Conservation (phyloP, 1,140 invertebrate species). For the Cephus cinctus region DNA sequence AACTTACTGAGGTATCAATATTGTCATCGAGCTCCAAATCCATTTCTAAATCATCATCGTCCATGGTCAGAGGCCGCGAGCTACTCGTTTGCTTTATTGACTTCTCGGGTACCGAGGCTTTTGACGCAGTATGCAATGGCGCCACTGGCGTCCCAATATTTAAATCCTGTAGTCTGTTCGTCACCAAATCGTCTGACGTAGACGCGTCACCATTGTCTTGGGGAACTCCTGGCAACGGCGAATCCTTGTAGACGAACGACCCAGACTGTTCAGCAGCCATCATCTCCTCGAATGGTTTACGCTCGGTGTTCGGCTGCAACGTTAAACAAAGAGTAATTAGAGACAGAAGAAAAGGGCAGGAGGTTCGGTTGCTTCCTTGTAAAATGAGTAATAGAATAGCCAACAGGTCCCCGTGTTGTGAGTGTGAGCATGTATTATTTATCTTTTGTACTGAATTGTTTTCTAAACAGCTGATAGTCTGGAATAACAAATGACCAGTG, state of each 20-base stretch:
- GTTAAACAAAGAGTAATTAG: slow-evolving; percentile 22
- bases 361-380: no score
- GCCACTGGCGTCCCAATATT: slow-evolving; percentile 24
- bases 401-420: no score
- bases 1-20: slow-evolving; percentile 64
- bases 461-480: no score
- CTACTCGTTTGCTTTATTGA: slow-evolving; percentile 26
- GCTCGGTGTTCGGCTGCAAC: slow-evolving; percentile 68
- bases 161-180: slow-evolving; percentile 31
- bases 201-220: slow-evolving; percentile 10
- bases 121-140: slow-evolving; percentile 11
- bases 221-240: slow-evolving; percentile 11
- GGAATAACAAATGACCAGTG: no score
- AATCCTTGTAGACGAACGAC: slow-evolving; percentile 42
- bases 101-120: slow-evolving; percentile 17
- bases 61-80: slow-evolving; percentile 40
- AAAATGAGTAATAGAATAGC: no score
- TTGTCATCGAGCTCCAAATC: slow-evolving; percentile 67
- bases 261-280: slow-evolving; percentile 58
- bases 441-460: no score
- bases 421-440: no score
- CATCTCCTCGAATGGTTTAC: slow-evolving; percentile 75
- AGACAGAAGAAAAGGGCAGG: not conserved
- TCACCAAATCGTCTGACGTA: slow-evolving; percentile 14
- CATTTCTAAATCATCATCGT: slow-evolving; percentile 62